Conservation (phyloP, 2,888 invertebrate genomes). For the Noctua janthe region DNA sequence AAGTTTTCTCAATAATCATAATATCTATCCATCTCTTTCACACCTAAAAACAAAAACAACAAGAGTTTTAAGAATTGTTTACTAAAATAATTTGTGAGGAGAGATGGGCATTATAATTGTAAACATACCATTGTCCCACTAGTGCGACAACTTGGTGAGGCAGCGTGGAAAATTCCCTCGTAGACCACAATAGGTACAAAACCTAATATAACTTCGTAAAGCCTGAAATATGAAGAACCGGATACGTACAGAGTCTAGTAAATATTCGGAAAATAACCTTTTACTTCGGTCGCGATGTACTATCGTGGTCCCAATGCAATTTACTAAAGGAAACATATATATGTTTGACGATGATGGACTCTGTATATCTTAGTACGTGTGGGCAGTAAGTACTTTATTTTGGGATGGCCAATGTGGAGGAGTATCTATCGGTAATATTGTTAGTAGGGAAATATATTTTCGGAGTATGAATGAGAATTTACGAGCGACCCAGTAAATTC, state of each 20-base stretch:
- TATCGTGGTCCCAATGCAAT: slow-evolving; percentile 48
- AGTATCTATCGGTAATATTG: slow-evolving; percentile 7
- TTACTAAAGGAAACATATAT: slow-evolving; percentile 49
- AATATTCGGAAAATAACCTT: slow-evolving; percentile 38
- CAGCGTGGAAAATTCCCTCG: background rate
- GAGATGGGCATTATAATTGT: background rate
- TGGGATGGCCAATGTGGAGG: background rate
- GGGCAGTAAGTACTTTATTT: slow-evolving; percentile 21
- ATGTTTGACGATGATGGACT: slow-evolving; percentile 24
- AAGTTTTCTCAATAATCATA: background rate
- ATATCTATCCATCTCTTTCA: background rate
- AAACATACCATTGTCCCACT: background rate
- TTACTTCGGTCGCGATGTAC: slow-evolving; percentile 26
- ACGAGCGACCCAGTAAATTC: background rate
- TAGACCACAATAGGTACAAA: background rate
- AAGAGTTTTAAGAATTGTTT: background rate
- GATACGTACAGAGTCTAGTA: slow-evolving; percentile 4
- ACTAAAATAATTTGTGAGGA: background rate
- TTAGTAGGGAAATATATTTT: background rate
- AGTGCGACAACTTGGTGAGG: background rate
- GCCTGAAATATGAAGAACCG: slow-evolving; percentile 4
- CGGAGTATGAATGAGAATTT: background rate
- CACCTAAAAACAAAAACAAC: background rate
- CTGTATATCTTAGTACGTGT: slow-evolving; percentile 23
- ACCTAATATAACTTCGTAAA: background rate